Evolutionary conservation across 2,888 invertebrate genomes (phyloP), one percentile per base, ranked within the genome.

Genomic region (Ctenicera cuprea): DNA sequence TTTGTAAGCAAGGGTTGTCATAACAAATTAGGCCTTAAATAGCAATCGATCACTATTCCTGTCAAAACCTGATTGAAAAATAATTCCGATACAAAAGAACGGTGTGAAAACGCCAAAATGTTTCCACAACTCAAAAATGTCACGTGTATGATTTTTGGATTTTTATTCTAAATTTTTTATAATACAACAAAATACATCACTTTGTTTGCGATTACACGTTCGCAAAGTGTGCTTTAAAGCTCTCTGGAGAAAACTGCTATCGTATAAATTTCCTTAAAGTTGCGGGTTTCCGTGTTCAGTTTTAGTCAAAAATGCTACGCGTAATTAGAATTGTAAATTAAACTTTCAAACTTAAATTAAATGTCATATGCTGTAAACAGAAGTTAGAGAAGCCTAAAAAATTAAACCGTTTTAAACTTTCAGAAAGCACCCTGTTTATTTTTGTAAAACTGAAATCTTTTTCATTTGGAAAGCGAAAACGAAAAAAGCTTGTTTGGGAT

Each of bases 1-100:
- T 65, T 43, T 50, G 64, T 45, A 61, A 59, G 70, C 64, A 75
- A 75, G 75, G 75, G 75, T 75, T 75, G 75, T 75, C 75, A 73
- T 30, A 75, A 73, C 73, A 75, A 73, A 70, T 73, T 73, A 65
- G 43, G 43, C 30, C 65, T 69, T 64, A 43, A 64, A 65, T 41
- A 22, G 48, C 62, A 62, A 75, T 75, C 74, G 12, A 75, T 75
- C 74, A 75, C 41, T 75, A 70, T 38, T 52, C 11, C 5, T 38
- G 59, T 38, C 59, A 59, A 59, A 38, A 8, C 20, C 1, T 59
- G 0, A 38, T 59, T 59, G 33, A 18, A 20, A 59, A 16, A 11
- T 37, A 14, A 20, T 37, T 14, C 12, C 14, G 18, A 0, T n/a
- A 48, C 20, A 18, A 20, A 2, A 48, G 3, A 14, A 41, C 4